Conservation (phyloP, 2,888 invertebrate genomes). For the Diloba caeruleocephala region DNA sequence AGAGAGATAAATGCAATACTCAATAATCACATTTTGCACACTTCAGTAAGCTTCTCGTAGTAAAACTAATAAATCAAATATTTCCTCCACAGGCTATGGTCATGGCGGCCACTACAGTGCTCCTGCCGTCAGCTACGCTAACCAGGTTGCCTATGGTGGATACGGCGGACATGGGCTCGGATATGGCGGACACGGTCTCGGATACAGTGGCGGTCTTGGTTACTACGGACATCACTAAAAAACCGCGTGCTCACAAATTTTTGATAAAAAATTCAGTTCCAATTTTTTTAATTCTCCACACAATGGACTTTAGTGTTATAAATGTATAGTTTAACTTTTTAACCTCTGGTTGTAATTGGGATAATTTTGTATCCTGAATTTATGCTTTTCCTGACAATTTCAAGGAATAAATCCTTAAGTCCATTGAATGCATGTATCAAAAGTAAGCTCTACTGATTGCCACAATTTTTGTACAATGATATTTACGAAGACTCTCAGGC, state of each 20-base stretch:
- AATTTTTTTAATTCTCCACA: constrained; percentile 53
- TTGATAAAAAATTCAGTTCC: constrained; percentile 12
- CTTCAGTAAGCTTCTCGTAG: too few relatives aligned
- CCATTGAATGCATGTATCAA: constrained; percentile 22
- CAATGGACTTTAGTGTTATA: constrained; percentile 33
- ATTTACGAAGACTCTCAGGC: constrained; percentile 71
- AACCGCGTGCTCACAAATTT: constrained; percentile 25
- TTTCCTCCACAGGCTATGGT: constrained; percentile 51
- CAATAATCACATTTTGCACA: too few relatives aligned
- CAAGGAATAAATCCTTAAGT: constrained; percentile 10
- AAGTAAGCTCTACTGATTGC: constrained; percentile 13
- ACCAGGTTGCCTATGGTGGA: constrained; percentile 57
- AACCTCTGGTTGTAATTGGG: constrained; percentile 48
- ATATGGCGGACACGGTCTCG: constrained; percentile 63
- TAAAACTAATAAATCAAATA: background rate
- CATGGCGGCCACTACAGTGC: constrained; percentile 57
- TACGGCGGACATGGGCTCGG: constrained; percentile 44
- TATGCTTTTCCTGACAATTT: constrained; percentile 16
- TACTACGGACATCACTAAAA: constrained; percentile 70
- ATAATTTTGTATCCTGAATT: too few relatives aligned
- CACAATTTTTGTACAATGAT: constrained; percentile 59
- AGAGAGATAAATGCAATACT: too few relatives aligned
- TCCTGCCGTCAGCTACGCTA: constrained; percentile 64
- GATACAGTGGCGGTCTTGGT: constrained; percentile 47
- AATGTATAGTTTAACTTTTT: constrained; percentile 30